Conservation (phyloP, 2,888 invertebrate genomes). For the Drosophila formosana region DNA sequence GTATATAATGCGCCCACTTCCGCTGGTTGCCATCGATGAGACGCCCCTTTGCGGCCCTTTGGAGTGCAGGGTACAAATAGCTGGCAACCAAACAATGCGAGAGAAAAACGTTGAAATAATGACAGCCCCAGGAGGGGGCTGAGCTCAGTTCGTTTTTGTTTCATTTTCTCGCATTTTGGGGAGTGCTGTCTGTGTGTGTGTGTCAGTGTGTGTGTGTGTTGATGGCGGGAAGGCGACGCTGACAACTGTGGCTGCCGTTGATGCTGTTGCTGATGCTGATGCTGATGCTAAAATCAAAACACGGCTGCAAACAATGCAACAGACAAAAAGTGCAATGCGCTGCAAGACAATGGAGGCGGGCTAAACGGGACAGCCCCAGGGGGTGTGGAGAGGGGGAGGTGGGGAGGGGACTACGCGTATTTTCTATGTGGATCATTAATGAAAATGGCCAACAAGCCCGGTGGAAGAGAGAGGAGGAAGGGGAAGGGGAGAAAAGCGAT, state of each 20-base stretch:
- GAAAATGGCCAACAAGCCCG: conserved; percentile 73
- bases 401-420: conserved; percentile 34
- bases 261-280: conserved; percentile 64
- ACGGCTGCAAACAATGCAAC: conserved; percentile 68
- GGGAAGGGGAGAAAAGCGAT: background rate
- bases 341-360: conserved; percentile 47
- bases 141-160: conserved; percentile 27
- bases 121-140: conserved; percentile 72
- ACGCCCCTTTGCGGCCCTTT: conserved; percentile 7
- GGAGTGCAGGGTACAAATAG: conserved; percentile 48
- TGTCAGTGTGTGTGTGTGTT: conserved; percentile 16
- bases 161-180: conserved; percentile 12
- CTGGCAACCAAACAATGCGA: conserved; percentile 59
- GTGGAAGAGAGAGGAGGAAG: conserved; percentile 22
- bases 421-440: conserved; percentile 71
- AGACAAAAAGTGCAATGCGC: conserved; percentile 61
- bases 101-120: conserved; percentile 70
- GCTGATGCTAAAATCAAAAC: conserved; percentile 78
- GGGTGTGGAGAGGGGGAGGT: background rate
- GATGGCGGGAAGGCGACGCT: conserved; percentile 20
- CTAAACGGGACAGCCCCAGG: background rate
- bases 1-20: conserved; percentile 9
- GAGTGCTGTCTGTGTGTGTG: background rate
- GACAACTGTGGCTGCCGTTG: conserved; percentile 49
- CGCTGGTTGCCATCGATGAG: conserved; percentile 13